phyloP scores from a whole-genome alignment of 2,888 invertebrate species.

The Pristionchus japonicus region DNA sequence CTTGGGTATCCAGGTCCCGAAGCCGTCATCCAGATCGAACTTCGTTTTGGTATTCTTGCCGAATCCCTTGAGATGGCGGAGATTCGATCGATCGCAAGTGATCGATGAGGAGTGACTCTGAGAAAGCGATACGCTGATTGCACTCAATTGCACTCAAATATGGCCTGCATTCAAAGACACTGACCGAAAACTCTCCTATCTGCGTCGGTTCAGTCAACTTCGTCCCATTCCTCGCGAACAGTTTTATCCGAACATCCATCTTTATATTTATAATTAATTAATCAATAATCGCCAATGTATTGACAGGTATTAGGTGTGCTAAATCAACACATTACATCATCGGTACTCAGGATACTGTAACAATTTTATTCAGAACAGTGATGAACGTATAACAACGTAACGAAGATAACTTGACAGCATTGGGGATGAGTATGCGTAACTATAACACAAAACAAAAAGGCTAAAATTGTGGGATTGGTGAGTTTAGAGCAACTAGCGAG shows the following conservation, averaged over 20 bases:
- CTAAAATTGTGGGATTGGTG: too few relatives aligned
- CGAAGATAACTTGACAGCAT: too few relatives aligned
- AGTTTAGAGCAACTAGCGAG: too few relatives aligned
- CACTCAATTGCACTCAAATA: too few relatives aligned
- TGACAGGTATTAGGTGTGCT: not conserved
- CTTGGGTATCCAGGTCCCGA: slow-evolving; percentile 18
- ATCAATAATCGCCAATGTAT: too few relatives aligned
- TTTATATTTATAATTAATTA: not conserved
- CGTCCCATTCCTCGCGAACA: slow-evolving; percentile 25
- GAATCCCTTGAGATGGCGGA: not conserved
- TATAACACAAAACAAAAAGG: too few relatives aligned
- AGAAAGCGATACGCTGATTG: not conserved
- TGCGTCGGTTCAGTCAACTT: slow-evolving; percentile 5
- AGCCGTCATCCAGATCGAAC: not conserved
- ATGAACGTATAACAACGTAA: not conserved
- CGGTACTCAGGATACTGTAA: not conserved
- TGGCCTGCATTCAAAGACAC: not conserved
- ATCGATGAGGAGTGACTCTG: slow-evolving; percentile 25
- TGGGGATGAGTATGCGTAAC: too few relatives aligned
- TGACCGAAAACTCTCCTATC: slow-evolving; percentile 19
- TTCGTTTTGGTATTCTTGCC: not conserved
- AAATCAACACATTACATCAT: not conserved
- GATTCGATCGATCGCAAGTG: slow-evolving; percentile 28
- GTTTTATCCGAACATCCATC: slow-evolving; percentile 30
- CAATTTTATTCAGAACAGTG: not conserved